Evolutionary conservation across 2,888 invertebrate species (phyloP), one percentile per base, ranked within the genome.

Genomic region (Andricus quercusramuli): DNA sequence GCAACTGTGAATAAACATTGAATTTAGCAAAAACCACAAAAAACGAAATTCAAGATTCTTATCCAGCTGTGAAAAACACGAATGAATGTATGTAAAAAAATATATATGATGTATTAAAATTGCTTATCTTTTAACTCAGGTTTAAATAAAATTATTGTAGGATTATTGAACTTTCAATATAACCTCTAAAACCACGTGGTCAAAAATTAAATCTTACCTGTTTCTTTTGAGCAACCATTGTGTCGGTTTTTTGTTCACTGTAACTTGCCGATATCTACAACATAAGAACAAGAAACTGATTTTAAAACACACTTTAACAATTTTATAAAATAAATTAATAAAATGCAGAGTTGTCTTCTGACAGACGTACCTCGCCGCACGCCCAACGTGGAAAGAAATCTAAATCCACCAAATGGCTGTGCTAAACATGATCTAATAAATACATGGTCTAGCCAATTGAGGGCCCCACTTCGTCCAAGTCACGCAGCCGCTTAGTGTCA

Each of bases 161-260:
- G 13, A 37, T n/a, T 67, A 17, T 13, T 67, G 15, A 37, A n/a
- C 17, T 17, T 70, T 8, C 13, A 47, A n/a, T 15, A 79, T 68
- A 79, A 70, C 67, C 56, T 68, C n/a, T n/a, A 68, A 77, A 59
- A 22, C 56, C 85, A 87, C 86, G 85, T 85, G 86, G 62, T 64
- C 37, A 15, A 78, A 80, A 84, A 83, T 78, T 80, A 81, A 56
- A 67, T 56, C 88, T 93, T 94, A 96, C 96, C 95, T 96, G 96
- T 94, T 97, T 97, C 94, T 97, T 97, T 92, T 96, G 96, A 83
- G 97, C 96, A 92, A 97, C 97, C 97, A 97, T 97, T 90, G 93
- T 95, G 91, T 85, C 79, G 82, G 74, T 51, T 78, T 85, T 87
- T 80, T 64, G 32, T 78, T 65, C 32, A 77, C 76, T 81, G 25